Evolutionary conservation across 2,113 vertebrate species (phyloP), one percentile per base, ranked within the genome.

Genomic region (Microtus oregoni): DNA sequence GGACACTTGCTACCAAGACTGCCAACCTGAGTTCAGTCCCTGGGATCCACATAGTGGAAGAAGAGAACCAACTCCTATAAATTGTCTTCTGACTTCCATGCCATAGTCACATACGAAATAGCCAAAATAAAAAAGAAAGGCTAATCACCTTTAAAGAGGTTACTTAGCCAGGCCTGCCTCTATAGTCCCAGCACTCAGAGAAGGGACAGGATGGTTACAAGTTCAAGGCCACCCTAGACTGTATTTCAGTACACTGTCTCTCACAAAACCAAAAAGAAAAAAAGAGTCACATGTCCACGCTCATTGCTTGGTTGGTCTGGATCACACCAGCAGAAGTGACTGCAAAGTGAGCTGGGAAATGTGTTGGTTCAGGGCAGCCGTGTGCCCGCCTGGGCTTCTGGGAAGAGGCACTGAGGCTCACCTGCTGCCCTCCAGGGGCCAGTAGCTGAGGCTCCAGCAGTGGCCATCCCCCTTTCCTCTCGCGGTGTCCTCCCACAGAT

Each of bases 401-500:
- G n/a, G 94, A 30, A 26, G 11, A 19, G 38, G n/a, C 7, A 26
- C 65, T 47, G 15, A 5, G 1, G 47, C 81, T 35, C n/a, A 19
- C 35, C 12, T 2, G 3, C 41, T 0, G 0, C 55, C 10, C n/a
- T 8, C 61, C 41, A 4, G 41, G 13, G 22, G 55, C 70, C 44
- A 1, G 35, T 5, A 44, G 63, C 1, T 0, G 22, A 77, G 67
- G 47, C 26, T 61, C 3, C 44, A 65, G 85, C 17, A 8, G 50
- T 12, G 68, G 20, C 68, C 3, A 1, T 32, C 30, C 55, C 90
- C 76, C 11, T 1, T 32, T 28, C n/a, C 55, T 50, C 61, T 14
- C 38, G 22, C 32, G 22, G 0, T 79, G 14, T 65, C 68, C 89
- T 30, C 13, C 30, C 32, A 1, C 85, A 99, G 99, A 98, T 99